Base-by-base conservation (phyloP, 2,113 vertebrate species). In the Struthio camelus region DNA sequence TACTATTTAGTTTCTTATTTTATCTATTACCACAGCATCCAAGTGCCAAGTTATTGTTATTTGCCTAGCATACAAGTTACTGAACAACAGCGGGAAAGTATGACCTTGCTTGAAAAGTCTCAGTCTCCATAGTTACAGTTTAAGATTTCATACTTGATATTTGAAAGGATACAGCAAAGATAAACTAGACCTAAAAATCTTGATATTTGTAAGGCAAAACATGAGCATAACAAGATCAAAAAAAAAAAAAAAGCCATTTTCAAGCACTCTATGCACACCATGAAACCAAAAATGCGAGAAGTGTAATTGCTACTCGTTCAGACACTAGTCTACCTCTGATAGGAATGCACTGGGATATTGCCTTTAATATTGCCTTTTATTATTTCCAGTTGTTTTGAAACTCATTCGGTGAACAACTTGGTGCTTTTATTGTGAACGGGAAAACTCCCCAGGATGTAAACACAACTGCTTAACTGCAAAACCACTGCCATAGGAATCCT, bases 401-500 rank as follows among this genome's bases (percentile, higher is more conserved):
- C 10, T 4, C 2, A 32, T 40, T 34, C 51, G 38, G 14, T 24
- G 56, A 65, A 32, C 20, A 22, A 12, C 36, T 4, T 7, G 38
- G 62, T 58, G 48, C 10, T 4, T 34, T 30, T 48, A 25, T 6
- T 6, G 11, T 2, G 23, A 65, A 48, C 15, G 16, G 50, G 64
- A 50, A 58, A n/a, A 32, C 34, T 30, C n/a, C 18, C 25, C n/a
- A 38, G 4, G 17, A 64, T 1, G 9, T 4, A 40, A 69, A 48
- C 10, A 17, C 20, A 42, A 18, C 16, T 4, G 32, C 61, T 36
- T 48, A 54, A 48, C 70, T 62, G 13, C 6, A 78, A 34, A 66
- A 38, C 27, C 1, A 1, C 13, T 36, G 19, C 34, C 10, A 23
- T 0, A 6, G 5, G 42, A 38, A 58, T 83, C 14, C 32, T 17